Base-by-base conservation (phyloP, 2,888 invertebrate genomes). In the Erebia palarica region DNA sequence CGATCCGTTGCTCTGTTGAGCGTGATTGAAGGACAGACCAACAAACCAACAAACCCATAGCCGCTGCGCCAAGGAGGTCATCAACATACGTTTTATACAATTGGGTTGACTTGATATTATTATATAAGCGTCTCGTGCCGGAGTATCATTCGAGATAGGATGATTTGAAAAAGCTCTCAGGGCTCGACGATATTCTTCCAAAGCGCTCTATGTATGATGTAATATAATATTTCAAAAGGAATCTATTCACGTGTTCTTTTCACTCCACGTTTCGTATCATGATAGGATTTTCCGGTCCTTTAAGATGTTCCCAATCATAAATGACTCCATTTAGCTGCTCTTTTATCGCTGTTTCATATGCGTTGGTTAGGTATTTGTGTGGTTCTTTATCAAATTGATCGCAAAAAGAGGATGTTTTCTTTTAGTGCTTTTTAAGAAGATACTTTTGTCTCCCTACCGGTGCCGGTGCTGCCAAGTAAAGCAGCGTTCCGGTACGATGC, bases 281-380 rank as follows among this genome's bases (percentile, higher is more conserved):
- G 14, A n/a, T n/a, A 36, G 42, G 60, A 60, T 60, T 42, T 60
- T 60, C 60, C 60, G 60, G 42, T 59, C 42, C 60, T 42, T 16
- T 60, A 59, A 60, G 42, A 60, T 36, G 59, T 59, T 59, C 42
- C 8, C 59, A 36, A 7, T 44, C 42, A 60, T 42, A 44, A 60
- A 60, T 60, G 42, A 60, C 60, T 42, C 36, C 60, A 60, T 42
- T 60, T 44, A 60, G 16, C 42, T n/a, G n/a, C 16, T n/a, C 42
- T 60, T 60, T 44, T n/a, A 42, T 60, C 16, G 60, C 60, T n/a
- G 11, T 42, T 42, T 44, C 8, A 44, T 60, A 16, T 60, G 42
- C 4, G 42, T 16, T 59, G 27, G 14, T 59, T 59, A 36, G 36
- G 36, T 36, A 36, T 42, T 60, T 44, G 60, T 44, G n/a, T 44